Conservation (phyloP, 2,888 invertebrate species). For the Oxystoma pomonae region DNA sequence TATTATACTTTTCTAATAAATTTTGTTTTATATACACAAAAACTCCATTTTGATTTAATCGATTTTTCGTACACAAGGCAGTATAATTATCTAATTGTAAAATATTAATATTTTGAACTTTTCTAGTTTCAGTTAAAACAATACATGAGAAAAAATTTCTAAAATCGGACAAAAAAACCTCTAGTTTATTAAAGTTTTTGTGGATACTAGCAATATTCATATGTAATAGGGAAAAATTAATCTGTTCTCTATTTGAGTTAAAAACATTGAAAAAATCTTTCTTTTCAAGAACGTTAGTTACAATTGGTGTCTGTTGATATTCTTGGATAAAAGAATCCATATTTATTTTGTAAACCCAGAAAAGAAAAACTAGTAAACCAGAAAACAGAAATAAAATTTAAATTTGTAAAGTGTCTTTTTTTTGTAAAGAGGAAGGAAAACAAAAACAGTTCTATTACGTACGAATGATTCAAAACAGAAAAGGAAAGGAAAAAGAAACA, state of each 20-base stretch:
- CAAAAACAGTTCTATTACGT: too few relatives aligned
- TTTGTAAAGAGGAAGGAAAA: too few relatives aligned
- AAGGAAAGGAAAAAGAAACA: too few relatives aligned
- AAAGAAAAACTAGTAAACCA: too few relatives aligned
- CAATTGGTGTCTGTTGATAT: neutral
- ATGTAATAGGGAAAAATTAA: neutral
- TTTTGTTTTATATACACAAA: neutral
- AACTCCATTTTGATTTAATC: neutral
- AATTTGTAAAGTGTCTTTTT: too few relatives aligned
- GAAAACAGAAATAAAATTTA: too few relatives aligned
- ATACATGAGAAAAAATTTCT: neutral
- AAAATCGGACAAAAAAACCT: neutral
- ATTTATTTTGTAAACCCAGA: neutral
- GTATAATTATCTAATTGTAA: neutral
- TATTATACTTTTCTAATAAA: neutral
- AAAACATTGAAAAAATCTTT: neutral
- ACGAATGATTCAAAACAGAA: too few relatives aligned
- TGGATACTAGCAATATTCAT: neutral
- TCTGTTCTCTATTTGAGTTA: neutral
- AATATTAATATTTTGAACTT: neutral
- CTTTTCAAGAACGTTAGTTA: neutral
- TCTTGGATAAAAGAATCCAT: neutral
- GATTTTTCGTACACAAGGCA: neutral
- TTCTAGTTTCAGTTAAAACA: neutral
- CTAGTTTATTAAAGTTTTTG: neutral